Base-by-base conservation (phyloP, 2,797 vertebrate species). In the Schizopygopsis pylzovi region DNA sequence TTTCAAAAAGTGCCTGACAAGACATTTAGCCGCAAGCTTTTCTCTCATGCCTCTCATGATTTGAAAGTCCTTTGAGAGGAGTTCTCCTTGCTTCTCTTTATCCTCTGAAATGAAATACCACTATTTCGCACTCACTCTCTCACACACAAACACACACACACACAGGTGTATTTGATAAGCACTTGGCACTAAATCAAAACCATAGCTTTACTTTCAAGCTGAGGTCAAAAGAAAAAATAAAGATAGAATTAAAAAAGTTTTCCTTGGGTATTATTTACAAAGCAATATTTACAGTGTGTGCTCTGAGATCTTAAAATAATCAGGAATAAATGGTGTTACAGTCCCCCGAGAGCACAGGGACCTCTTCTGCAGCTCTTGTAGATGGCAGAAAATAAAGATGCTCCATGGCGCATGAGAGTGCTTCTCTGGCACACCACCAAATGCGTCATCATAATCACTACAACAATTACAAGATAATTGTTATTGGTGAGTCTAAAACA, bases 381-480 rank as follows among this genome's bases (percentile, higher is more conserved):
- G 88, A 91, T 90, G 91, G 88, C 89, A 88, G 83, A 88, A 81
- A 87, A 92, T 89, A 84, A 93, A 91, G 88, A 90, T 76, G 76
- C 88, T 71, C 88, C 79, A 85, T 88, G 79, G 86, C 88, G 84
- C 86, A 39, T 79, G 89, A 93, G 89, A 93, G 92, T 92, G 92
- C 91, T 90, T 88, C 65, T 45, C 87, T 94, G 94, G 94, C 92
- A 77, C 70, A 28, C 0, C 83, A 89, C 90, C 92, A 94, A 92
- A 92, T 92, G 90, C 91, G 93, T 93, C 92, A 94, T 95, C 94
- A 94, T 94, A 95, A 95, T 95, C 94, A 95, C 91, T 91, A 87
- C 92, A 92, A 95, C 92, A 94, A 93, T 95, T 94, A 93, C 91
- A 85, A 83, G 86, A 91, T 94, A 95, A 95, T 95, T 95, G 93